Percentiles rank a stretch among this genome's conserved stretches.
phyloP scores from a whole-genome alignment of 2,113 vertebrate genomes.

The Hypomesus transpacificus region DNA sequence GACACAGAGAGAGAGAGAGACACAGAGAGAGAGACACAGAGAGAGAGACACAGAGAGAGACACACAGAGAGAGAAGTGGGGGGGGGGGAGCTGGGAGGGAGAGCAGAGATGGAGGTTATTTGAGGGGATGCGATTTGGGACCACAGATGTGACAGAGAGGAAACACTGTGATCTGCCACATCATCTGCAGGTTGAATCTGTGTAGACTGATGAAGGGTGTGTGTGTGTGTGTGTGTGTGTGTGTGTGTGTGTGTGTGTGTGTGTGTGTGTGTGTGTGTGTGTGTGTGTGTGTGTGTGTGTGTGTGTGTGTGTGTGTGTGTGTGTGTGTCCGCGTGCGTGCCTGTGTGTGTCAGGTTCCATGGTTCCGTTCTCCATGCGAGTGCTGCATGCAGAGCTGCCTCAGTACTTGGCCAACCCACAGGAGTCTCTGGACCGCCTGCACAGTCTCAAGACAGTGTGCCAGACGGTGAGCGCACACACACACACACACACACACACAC shows the following conservation, averaged over 20 bases:
- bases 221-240: neutral
- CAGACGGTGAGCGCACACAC: conserved; percentile 73
- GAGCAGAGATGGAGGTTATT: too few relatives aligned
- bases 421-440: conserved; percentile 90
- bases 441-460: conserved; percentile 86
- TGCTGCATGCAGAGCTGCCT: conserved; percentile 92
- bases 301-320: neutral
- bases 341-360: conserved; percentile 82
- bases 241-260: conserved; percentile 19
- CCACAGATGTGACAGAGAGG: too few relatives aligned
- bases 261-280: neutral
- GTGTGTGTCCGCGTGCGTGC: neutral
- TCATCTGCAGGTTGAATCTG: too few relatives aligned
- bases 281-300: neutral
- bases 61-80: conserved; percentile 59
- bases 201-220: too few relatives aligned
- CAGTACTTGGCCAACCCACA: conserved; percentile 92
- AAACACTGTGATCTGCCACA: too few relatives aligned
- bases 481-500: conserved; percentile 2
- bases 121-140: too few relatives aligned
- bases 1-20: conserved; percentile 36
- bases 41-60: conserved; percentile 45
- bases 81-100: conserved; percentile 20
- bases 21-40: conserved; percentile 49
- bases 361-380: conserved; percentile 95